phyloP scores from a whole-genome alignment of 2,797 vertebrate genomes.

The Scyliorhinus canicula region DNA sequence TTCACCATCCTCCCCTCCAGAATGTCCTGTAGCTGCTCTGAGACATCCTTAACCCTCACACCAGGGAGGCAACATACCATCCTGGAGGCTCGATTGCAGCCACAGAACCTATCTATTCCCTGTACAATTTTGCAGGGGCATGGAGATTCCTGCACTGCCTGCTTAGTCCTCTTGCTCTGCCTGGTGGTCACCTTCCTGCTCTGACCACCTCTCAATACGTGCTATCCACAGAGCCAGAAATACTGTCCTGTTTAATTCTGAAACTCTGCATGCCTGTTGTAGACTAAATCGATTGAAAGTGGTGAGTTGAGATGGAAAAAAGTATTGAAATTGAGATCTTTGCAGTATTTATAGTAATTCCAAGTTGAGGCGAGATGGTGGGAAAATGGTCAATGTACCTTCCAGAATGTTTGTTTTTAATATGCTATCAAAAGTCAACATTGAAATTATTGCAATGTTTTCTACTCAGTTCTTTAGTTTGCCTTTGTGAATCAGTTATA shows the following conservation, averaged over 20 bases:
- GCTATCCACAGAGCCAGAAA: no score
- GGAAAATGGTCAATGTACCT: not conserved
- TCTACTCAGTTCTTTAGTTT: not conserved
- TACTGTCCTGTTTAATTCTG: not conserved
- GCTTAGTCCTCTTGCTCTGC: no score
- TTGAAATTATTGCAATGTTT: not conserved
- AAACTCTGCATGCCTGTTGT: not conserved
- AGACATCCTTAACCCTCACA: no score
- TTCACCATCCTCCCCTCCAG: no score
- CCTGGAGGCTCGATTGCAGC: no score
- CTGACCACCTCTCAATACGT: no score
- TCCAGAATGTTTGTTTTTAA: not conserved
- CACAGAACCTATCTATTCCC: no score
- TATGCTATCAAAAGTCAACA: not conserved
- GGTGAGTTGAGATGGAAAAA: not conserved
- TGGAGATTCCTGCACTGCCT: no score
- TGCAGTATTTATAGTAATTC: not conserved
- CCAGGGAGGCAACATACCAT: no score
- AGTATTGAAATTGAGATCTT: not conserved
- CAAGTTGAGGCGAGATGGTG: not conserved
- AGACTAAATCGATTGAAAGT: not conserved
- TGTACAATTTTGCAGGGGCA: no score
- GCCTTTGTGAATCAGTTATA: not conserved
- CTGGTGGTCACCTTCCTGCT: no score
- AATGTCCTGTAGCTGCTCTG: no score